phyloP scores from a whole-genome alignment of 1,140 invertebrate species.

The Acromyrmex heyeri region DNA sequence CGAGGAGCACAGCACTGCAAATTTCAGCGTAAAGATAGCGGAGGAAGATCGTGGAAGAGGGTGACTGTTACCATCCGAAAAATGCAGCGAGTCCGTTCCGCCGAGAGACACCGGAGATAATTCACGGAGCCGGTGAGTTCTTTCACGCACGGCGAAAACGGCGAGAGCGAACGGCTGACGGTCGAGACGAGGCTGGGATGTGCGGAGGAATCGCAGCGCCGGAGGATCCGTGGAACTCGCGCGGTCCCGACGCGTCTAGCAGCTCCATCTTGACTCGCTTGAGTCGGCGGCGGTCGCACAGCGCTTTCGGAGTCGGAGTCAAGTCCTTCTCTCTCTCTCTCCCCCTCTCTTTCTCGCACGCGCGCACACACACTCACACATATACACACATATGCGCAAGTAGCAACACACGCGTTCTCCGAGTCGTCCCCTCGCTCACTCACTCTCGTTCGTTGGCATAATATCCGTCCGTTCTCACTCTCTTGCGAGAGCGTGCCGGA shows the following conservation, averaged over 20 bases:
- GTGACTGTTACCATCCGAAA: background rate
- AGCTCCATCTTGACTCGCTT: slow-evolving; percentile 75
- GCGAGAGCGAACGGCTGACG: background rate
- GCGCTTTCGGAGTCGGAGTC: slow-evolving; percentile 62
- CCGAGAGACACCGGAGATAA: background rate
- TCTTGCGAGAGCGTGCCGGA: slow-evolving; percentile 49
- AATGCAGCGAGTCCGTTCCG: background rate
- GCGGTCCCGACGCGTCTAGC: slow-evolving; percentile 68
- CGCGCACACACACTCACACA: background rate
- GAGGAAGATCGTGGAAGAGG: background rate
- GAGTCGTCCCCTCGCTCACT: slow-evolving; percentile 31
- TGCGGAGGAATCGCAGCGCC: slow-evolving; percentile 48
- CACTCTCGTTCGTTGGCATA: slow-evolving; percentile 45
- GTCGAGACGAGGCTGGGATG: background rate
- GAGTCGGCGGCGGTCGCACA: slow-evolving; percentile 29
- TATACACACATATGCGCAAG: background rate
- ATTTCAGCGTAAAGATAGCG: slow-evolving; percentile 27
- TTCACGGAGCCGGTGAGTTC: background rate
- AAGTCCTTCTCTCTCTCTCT: slow-evolving; percentile 26
- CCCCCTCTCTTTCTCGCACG: background rate
- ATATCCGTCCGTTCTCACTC: slow-evolving; percentile 41
- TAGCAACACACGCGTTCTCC: slow-evolving; percentile 56
- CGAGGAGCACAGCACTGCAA: background rate
- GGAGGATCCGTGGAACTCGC: slow-evolving; percentile 66
- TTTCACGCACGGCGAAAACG: background rate